Evolutionary conservation across 2,888 invertebrate species (phyloP).

Genomic region (Hanleya hanleyi): DNA sequence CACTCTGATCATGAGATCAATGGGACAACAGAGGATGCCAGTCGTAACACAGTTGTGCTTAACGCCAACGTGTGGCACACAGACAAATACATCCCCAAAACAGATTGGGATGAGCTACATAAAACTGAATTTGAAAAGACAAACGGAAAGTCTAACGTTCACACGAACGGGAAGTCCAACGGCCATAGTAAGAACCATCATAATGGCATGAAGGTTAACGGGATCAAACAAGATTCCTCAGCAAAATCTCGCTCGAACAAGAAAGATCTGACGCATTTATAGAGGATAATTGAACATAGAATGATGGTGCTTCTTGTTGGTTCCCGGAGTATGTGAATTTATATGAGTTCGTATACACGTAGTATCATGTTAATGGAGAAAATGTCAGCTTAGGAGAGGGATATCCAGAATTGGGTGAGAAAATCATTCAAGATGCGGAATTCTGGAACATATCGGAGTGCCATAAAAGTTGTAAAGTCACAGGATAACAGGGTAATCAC

Average conservation of each 20-base stretch:
- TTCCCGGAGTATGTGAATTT: no score
- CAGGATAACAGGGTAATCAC: no score
- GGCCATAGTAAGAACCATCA: background rate
- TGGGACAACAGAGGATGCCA: background rate
- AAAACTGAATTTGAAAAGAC: background rate
- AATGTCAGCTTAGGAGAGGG: no score
- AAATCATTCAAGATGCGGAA: no score
- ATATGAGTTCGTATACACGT: no score
- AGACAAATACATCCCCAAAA: background rate
- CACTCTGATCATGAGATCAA: background rate
- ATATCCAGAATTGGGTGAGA: no score
- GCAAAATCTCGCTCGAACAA: background rate
- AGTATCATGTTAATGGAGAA: no score
- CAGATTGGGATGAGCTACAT: background rate
- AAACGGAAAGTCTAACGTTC: background rate
- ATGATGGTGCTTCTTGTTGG: no score
- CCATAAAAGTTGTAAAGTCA: no score
- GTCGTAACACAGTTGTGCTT: background rate
- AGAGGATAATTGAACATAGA: no score
- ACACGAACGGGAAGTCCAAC: background rate
- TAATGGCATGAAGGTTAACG: background rate
- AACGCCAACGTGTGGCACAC: background rate
- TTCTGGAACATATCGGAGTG: no score
- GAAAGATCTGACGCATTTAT: background rate
- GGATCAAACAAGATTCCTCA: background rate